These are phyloP conservation scores for Anagrus nilaparvatae DNA, from an alignment of 1,140 invertebrate species.

Conservation along the genomic window DNA sequence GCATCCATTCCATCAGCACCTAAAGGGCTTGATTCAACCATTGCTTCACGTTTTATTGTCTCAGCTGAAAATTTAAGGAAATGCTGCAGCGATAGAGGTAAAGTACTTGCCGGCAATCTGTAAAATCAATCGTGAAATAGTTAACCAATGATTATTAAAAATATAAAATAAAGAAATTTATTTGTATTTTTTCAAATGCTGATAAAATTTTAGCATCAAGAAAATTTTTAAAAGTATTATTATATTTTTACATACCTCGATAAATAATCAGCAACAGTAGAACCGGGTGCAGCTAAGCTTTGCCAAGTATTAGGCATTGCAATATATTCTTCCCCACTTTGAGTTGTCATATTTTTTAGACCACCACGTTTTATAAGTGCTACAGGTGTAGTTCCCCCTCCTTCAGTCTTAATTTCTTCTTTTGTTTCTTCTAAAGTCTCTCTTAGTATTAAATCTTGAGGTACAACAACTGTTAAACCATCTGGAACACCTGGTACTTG, in stretches of 20 bases:
- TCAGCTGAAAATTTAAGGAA: constrained; percentile 51
- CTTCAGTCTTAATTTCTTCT: constrained; percentile 35
- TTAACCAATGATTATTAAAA: background rate
- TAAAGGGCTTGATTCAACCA: constrained; percentile 43
- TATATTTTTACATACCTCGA: constrained; percentile 30
- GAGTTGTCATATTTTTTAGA: constrained; percentile 34
- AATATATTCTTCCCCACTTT: constrained; percentile 33
- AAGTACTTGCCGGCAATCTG: constrained; percentile 49
- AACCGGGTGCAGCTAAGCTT: constrained; percentile 56
- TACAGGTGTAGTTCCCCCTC: constrained; percentile 36
- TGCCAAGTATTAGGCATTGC: constrained; percentile 53
- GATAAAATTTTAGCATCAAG: too few species aligned
- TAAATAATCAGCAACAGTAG: constrained; percentile 70
- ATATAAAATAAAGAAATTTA: too few species aligned
- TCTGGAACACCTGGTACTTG: constrained; percentile 42
- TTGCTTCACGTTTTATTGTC: constrained; percentile 43
- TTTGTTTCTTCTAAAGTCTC: constrained; percentile 43
- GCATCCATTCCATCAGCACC: constrained; percentile 36
- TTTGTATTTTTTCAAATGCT: too few species aligned
- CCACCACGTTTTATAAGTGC: constrained; percentile 44
- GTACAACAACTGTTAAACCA: constrained; percentile 55
- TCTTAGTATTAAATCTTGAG: constrained; percentile 53
- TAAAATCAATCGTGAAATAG: background rate
- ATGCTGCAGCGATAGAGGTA: constrained; percentile 44
- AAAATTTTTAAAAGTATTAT: background rate